phyloP scores from a whole-genome alignment of 2,113 vertebrate species.

The Lophura nycthemera region DNA sequence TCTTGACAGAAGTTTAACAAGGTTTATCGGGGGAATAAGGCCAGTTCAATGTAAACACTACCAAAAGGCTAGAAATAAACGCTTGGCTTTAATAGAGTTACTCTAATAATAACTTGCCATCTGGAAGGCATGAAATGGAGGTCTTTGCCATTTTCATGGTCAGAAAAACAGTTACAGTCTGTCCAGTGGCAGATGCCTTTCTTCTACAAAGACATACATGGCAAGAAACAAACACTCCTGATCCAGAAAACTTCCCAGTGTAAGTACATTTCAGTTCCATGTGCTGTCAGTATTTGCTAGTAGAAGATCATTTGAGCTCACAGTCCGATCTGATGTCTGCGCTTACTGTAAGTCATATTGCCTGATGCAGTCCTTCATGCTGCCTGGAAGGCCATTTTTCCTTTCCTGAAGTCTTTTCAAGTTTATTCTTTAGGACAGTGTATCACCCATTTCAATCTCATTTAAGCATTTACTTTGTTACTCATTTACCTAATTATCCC shows the following conservation, averaged over 20 bases:
- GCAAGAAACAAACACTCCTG: not conserved
- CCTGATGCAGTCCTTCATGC: not conserved
- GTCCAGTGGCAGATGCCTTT: not conserved
- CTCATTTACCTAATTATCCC: not conserved
- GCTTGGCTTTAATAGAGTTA: not conserved
- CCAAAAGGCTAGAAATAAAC: not conserved
- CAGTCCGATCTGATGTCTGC: not conserved
- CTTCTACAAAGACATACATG: not conserved
- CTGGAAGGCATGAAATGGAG: too few relatives aligned
- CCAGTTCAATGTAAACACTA: not conserved
- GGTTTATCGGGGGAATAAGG: not conserved
- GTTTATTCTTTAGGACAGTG: not conserved
- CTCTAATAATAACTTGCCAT: conserved; percentile 28
- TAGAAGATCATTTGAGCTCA: not conserved
- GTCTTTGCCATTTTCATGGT: conserved; percentile 19
- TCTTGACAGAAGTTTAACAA: not conserved
- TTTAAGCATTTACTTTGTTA: not conserved
- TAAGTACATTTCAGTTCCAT: not conserved
- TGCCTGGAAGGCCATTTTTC: not conserved
- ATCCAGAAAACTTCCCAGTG: not conserved
- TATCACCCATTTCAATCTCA: not conserved
- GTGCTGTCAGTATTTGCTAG: not conserved
- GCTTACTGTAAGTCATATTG: not conserved
- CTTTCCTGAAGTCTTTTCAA: not conserved
- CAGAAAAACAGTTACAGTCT: not conserved